Conservation (phyloP, 2,888 invertebrate genomes). For the Perizoma flavofasciatum region DNA sequence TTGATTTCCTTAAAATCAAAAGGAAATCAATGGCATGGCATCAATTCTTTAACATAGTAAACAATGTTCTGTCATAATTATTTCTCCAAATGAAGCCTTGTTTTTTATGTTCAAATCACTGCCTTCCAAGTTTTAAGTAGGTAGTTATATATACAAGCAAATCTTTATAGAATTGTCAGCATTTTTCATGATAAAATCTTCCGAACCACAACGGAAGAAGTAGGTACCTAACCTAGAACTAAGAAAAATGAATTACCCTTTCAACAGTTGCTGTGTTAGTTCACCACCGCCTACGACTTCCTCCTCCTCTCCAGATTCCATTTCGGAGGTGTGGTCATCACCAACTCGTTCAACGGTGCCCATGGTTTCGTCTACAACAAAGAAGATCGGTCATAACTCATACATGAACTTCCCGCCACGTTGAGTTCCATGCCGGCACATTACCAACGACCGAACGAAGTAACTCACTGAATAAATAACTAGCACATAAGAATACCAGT, state of each 20-base stretch:
- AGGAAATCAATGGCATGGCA: too few relatives aligned
- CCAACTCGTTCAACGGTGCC: slow-evolving; percentile 87
- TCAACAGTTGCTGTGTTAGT: slow-evolving; percentile 71
- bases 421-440: slow-evolving; percentile 61
- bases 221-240: slow-evolving; percentile 16
- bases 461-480: slow-evolving; percentile 33
- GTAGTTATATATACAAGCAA: too few relatives aligned
- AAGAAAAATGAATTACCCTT: slow-evolving; percentile 58
- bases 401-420: slow-evolving; percentile 64
- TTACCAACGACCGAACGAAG: slow-evolving; percentile 28
- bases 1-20: too few relatives aligned
- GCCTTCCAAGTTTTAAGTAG: too few relatives aligned
- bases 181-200: too few relatives aligned
- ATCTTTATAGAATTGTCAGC: too few relatives aligned
- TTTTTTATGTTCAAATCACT: too few relatives aligned
- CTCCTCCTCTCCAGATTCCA: slow-evolving; percentile 87
- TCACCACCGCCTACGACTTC: slow-evolving; percentile 82
- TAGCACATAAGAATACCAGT: slow-evolving; percentile 26
- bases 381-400: slow-evolving; percentile 43
- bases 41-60: too few relatives aligned
- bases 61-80: too few relatives aligned
- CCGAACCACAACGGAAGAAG: too few relatives aligned
- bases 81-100: too few relatives aligned
- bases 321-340: slow-evolving; percentile 85
- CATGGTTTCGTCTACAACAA: slow-evolving; percentile 80